Conservation (phyloP, 2,797 vertebrate genomes). For the Phrynocephalus forsythii region DNA sequence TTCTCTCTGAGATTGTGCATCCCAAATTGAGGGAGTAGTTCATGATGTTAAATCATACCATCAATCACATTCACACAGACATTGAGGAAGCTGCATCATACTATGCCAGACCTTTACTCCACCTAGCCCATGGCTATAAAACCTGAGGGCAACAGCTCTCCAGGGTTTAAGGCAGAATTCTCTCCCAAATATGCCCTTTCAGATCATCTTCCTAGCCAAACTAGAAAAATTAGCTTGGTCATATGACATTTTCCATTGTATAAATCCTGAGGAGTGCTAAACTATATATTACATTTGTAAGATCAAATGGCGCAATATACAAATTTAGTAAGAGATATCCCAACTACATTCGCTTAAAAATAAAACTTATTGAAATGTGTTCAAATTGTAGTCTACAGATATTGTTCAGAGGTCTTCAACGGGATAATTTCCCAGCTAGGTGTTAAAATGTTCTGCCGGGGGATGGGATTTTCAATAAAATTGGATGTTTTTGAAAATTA, state of each 20-base stretch:
- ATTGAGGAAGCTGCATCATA: too few species aligned
- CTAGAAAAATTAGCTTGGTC: neutral
- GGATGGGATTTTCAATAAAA: conserved; percentile 16
- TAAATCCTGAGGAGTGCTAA: neutral
- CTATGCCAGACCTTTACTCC: too few species aligned
- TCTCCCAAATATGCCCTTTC: too few species aligned
- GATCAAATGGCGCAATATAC: neutral
- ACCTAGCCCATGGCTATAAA: too few species aligned
- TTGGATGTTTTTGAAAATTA: conserved; percentile 25
- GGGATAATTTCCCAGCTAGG: conserved; percentile 12
- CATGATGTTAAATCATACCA: neutral
- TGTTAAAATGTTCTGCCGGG: conserved; percentile 18
- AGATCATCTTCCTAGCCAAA: too few species aligned
- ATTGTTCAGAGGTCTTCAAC: neutral
- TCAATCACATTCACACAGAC: neutral
- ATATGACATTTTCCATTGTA: neutral
- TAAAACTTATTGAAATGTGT: neutral
- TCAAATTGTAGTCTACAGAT: neutral
- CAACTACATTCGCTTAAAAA: neutral
- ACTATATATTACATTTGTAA: neutral
- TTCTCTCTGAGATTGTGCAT: neutral
- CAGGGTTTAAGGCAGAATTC: too few species aligned
- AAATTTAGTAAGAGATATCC: neutral
- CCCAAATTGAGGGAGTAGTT: neutral
- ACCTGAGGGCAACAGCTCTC: too few species aligned